phyloP scores from a whole-genome alignment of 2,797 vertebrate genomes.

The Cynodonichthys magdalenae region DNA sequence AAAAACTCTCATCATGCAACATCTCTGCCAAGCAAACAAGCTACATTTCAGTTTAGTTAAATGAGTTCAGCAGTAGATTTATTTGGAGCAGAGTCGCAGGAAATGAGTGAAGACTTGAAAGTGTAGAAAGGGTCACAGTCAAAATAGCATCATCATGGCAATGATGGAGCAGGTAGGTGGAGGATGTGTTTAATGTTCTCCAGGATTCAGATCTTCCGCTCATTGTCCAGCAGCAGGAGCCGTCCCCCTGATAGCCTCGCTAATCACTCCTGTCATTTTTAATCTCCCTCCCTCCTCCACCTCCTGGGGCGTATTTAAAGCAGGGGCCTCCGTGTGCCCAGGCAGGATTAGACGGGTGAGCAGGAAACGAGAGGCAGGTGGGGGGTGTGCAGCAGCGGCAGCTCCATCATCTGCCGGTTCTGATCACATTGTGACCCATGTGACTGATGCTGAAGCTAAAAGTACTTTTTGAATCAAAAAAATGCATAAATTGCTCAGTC shows the following conservation, averaged over 20 bases:
- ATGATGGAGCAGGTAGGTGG: no score
- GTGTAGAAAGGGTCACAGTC: not conserved
- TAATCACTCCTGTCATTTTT: slow-evolving; percentile 80
- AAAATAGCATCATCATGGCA: no score
- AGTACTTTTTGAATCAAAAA: slow-evolving; percentile 2
- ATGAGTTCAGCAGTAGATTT: not conserved
- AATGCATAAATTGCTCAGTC: not conserved
- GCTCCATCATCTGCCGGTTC: slow-evolving; percentile 13
- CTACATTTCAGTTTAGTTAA: slow-evolving; percentile 8
- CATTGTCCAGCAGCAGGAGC: slow-evolving; percentile 59
- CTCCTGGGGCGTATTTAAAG: slow-evolving; percentile 75
- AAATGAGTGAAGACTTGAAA: slow-evolving; percentile 21
- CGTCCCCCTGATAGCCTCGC: slow-evolving; percentile 67
- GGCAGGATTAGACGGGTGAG: slow-evolving; percentile 69
- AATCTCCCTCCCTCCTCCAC: slow-evolving; percentile 67
- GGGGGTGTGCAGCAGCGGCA: slow-evolving; percentile 1
- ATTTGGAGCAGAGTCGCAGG: not conserved
- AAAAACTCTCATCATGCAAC: slow-evolving; percentile 1
- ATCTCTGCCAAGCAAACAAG: no score
- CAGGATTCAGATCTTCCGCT: slow-evolving; percentile 41
- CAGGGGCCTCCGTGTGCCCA: slow-evolving; percentile 65
- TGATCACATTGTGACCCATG: slow-evolving; percentile 72
- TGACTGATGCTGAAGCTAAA: slow-evolving; percentile 61
- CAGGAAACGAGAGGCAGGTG: slow-evolving; percentile 13
- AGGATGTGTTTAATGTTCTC: slow-evolving; percentile 28